Percentiles rank a stretch among this genome's conserved stretches.
Conservation (phyloP, 2,113 vertebrate genomes). For the Microcebus jonahi region DNA sequence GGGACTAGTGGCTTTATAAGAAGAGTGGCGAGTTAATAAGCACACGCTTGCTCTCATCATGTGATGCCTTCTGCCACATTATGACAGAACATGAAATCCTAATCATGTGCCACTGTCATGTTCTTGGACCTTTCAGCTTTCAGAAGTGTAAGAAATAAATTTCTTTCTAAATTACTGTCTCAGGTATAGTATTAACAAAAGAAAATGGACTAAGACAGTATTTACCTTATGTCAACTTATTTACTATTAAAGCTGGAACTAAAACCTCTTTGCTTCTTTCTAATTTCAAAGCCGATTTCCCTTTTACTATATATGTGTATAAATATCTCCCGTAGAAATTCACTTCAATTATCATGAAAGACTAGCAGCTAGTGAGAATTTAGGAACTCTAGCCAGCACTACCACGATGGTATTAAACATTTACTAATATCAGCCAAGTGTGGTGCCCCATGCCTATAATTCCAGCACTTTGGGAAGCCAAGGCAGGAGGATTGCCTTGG, state of each 20-base stretch:
- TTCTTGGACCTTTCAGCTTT: background rate
- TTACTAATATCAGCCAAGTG: background rate
- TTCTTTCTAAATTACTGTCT: background rate
- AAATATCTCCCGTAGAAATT: background rate
- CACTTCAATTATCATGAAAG: background rate
- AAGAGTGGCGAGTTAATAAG: background rate
- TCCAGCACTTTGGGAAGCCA: too few species aligned
- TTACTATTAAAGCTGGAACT: background rate
- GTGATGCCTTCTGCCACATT: background rate
- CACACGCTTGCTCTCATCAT: background rate
- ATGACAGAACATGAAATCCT: background rate
- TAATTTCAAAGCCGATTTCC: background rate
- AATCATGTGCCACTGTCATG: background rate
- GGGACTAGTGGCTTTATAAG: background rate
- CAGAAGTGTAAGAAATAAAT: background rate
- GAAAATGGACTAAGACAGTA: background rate
- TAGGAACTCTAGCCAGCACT: background rate
- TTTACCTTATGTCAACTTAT: background rate
- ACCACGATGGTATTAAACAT: background rate
- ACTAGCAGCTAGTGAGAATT: constrained; percentile 14
- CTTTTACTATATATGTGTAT: background rate
- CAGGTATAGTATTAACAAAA: background rate
- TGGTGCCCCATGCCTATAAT: too few species aligned
- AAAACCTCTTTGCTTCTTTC: background rate
- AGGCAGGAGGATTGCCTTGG: too few species aligned